Evolutionary conservation across 2,113 vertebrate genomes (phyloP), one percentile per base, ranked within the genome.

Genomic region (Hydrolagus affinis): DNA sequence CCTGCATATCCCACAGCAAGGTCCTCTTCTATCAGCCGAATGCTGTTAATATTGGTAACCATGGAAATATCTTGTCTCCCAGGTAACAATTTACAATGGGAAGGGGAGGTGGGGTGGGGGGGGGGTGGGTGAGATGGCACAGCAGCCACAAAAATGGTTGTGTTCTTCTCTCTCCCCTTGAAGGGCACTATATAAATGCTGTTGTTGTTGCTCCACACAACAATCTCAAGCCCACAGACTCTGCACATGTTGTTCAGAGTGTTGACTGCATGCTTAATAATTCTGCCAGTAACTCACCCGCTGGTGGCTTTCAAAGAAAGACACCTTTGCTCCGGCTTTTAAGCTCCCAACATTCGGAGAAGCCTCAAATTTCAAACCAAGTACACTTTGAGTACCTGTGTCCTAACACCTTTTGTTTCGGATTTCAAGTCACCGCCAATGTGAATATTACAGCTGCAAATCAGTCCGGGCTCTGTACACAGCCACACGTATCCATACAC

Each of bases 21-120:
- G 32, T 17, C 73, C 21, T 75, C 30, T 57, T 19, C 73, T n/a
- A 8, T 56, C n/a, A 11, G 3, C 17, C 21, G 32, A 75, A 0
- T 75, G 17, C 32, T 21, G 73, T 75, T 75, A 44, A 30, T 44
- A 75, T 75, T 75, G 17, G 73, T 56, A 75, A 75, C 73, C 73
- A 75, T 3, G 0, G 30, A 56, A 19, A 15, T 44, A 17, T 75
- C 32, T 19, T 9, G 14, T 56, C 73, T 56, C 32, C 73, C 3
- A 57, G 32, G n/a, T 11, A 30, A 75, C 56, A 75, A 75, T 56
- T 30, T 56, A 19, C 10, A 21, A 11, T 19, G 30, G 17, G 72
- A 17, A 17, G 30, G 4, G 73, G 6, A 57, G 32, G 19, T 32
- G 73, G 32, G 11, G 21, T 1, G 44, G 44, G 44, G 44, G 44